Conservation (phyloP, 2,113 vertebrate species). For the Entomyzon cyanotis region DNA sequence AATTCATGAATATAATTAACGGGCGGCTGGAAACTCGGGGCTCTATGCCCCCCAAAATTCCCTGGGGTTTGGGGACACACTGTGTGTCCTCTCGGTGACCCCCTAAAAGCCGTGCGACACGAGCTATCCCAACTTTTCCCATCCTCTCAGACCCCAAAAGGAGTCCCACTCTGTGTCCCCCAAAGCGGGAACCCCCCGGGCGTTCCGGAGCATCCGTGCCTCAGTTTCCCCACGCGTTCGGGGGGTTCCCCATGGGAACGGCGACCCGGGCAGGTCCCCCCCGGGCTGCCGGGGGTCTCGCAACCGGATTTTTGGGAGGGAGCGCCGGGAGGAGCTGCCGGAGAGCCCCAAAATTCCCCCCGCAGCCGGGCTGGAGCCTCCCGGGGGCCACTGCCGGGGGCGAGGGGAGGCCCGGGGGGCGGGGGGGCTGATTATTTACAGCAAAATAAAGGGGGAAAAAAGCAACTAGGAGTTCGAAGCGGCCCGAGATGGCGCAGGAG, state of each 20-base stretch:
- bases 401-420: not conserved
- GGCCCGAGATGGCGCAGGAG: not conserved
- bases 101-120: not conserved
- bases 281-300: not conserved
- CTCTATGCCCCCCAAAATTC: not conserved
- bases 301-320: not conserved
- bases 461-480: not conserved
- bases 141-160: not conserved
- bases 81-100: not conserved
- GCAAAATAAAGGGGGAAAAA: not conserved
- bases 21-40: not conserved
- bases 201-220: not conserved
- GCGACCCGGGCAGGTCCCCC: not conserved
- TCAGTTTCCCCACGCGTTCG: not conserved
- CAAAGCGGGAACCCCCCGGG: no score
- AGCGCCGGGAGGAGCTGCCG: not conserved
- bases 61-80: not conserved
- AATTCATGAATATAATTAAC: not conserved
- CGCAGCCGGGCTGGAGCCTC: not conserved
- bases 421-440: not conserved
- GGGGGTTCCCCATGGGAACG: not conserved
- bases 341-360: not conserved
- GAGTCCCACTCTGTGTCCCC: not conserved
- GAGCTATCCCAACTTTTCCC: not conserved
- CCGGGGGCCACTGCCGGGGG: not conserved